phyloP scores from a whole-genome alignment of 2,113 vertebrate species.

The Grallaria varia region DNA sequence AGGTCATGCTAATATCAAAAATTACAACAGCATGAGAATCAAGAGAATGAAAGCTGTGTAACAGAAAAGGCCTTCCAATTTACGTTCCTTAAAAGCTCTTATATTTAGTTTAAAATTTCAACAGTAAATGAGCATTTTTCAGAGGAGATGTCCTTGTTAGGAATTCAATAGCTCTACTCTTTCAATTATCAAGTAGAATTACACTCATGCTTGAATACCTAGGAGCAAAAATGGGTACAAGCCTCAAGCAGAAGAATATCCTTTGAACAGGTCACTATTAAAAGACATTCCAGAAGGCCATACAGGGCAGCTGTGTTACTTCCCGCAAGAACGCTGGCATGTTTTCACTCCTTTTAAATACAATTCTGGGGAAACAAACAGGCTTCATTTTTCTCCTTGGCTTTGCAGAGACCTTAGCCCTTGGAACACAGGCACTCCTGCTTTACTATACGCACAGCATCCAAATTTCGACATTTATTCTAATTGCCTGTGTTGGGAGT shows the following conservation, averaged over 20 bases:
- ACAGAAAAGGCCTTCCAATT: background rate
- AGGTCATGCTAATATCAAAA: background rate
- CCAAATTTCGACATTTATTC: background rate
- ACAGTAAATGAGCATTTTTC: constrained; percentile 14
- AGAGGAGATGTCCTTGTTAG: constrained; percentile 34
- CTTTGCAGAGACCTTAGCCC: background rate
- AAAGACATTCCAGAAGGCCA: background rate
- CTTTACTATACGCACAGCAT: background rate
- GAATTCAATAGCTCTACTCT: constrained; percentile 27
- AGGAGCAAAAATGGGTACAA: constrained; percentile 28
- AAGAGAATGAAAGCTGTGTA: background rate
- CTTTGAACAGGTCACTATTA: constrained; percentile 39
- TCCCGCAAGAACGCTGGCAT: background rate
- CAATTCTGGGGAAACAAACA: background rate
- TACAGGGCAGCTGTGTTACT: background rate
- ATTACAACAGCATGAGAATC: background rate
- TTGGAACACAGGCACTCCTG: background rate
- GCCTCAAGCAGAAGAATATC: background rate
- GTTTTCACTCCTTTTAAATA: background rate
- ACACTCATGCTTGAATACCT: constrained; percentile 23
- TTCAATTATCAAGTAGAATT: constrained; percentile 39
- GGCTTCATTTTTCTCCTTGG: background rate
- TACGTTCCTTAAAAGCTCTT: background rate
- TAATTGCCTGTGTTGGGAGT: background rate
- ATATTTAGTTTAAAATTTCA: constrained; percentile 41